A percentile compares a stretch with the other conserved stretches of the same genome.
Conservation (phyloP, 2,888 invertebrate genomes). For the Ceraclea dissimilis region DNA sequence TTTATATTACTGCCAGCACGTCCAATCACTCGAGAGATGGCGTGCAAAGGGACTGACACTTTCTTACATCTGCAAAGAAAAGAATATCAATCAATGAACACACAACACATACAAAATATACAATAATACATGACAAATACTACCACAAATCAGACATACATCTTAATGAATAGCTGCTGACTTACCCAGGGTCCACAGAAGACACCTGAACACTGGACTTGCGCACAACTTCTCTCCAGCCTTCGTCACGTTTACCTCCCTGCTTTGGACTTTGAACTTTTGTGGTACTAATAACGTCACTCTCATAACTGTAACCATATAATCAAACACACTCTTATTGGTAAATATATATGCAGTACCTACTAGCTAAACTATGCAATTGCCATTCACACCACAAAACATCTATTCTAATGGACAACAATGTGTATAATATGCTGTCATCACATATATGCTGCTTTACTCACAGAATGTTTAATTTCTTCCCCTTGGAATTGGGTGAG, state of each 20-base stretch:
- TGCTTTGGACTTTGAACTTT: slow-evolving; percentile 50
- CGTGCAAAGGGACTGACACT: slow-evolving; percentile 88
- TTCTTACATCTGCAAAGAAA: slow-evolving; percentile 66
- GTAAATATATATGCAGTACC: no score
- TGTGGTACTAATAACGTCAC: slow-evolving; percentile 44
- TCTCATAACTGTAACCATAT: slow-evolving; percentile 37
- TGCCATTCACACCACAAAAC: no score
- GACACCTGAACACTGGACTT: slow-evolving; percentile 63
- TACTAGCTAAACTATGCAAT: no score
- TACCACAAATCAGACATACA: no score
- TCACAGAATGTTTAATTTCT: slow-evolving; percentile 28
- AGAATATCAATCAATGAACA: not conserved
- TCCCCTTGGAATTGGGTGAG: slow-evolving; percentile 41
- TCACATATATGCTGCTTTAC: slow-evolving; percentile 22
- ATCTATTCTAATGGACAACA: no score
- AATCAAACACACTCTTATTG: not conserved
- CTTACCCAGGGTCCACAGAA: slow-evolving; percentile 43
- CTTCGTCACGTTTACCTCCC: slow-evolving; percentile 71
- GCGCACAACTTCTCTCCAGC: slow-evolving; percentile 94
- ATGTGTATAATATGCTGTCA: no score
- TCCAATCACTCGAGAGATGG: slow-evolving; percentile 95
- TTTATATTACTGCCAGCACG: slow-evolving; percentile 97
- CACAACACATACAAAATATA: not conserved
- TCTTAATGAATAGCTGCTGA: not conserved
- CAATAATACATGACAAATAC: not conserved